Evolutionary conservation across 2,797 vertebrate species (phyloP).

Genomic region (Hybognathus amarus): DNA sequence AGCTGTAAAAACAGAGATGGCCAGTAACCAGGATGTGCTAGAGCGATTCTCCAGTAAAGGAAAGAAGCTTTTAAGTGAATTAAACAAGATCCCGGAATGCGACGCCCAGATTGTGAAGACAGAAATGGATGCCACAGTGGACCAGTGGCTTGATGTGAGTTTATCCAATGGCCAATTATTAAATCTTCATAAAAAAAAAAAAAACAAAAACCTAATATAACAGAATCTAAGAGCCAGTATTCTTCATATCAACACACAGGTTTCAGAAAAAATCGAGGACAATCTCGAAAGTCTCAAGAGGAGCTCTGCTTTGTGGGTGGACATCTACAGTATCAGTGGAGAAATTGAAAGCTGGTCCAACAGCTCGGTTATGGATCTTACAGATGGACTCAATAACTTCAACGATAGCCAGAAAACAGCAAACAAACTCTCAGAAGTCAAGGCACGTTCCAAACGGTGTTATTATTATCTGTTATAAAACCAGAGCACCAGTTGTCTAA

Average conservation of each 20-base stretch:
- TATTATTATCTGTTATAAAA: neutral
- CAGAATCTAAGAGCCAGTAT: neutral
- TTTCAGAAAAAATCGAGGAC: constrained; percentile 89
- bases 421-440: constrained; percentile 81
- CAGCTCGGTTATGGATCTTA: constrained; percentile 81
- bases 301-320: constrained; percentile 85
- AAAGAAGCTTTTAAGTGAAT: constrained; percentile 86
- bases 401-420: constrained; percentile 84
- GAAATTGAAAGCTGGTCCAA: constrained; percentile 90
- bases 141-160: constrained; percentile 97
- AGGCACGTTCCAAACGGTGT: constrained; percentile 74
- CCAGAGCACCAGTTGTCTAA: neutral
- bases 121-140: constrained; percentile 87
- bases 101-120: constrained; percentile 80
- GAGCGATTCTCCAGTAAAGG: constrained; percentile 90
- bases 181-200: neutral
- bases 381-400: constrained; percentile 85
- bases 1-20: constrained; percentile 84
- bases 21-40: constrained; percentile 84
- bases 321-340: constrained; percentile 83
- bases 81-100: constrained; percentile 88
- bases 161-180: neutral
- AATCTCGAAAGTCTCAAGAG: constrained; percentile 84
- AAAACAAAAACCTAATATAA: neutral
- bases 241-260: constrained; percentile 69